phyloP scores from a whole-genome alignment of 1,140 invertebrate genomes.

The Drosophila equinoxialis region DNA sequence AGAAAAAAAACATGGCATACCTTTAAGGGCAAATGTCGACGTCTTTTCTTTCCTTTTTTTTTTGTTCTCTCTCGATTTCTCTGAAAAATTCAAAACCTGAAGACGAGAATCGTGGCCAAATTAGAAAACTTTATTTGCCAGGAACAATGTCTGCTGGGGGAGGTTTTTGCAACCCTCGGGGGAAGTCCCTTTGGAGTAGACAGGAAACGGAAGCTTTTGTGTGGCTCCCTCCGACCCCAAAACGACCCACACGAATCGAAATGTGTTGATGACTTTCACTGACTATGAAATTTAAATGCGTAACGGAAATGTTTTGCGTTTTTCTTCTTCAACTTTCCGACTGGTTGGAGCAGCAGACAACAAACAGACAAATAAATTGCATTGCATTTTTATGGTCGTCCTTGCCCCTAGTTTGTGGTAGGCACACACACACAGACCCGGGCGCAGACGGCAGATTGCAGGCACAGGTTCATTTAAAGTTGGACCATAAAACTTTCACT shows the following conservation, averaged over 20 bases:
- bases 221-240: slow-evolving; percentile 23
- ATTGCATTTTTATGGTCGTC: slow-evolving; percentile 71
- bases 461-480: slow-evolving; percentile 69
- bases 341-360: too few species aligned
- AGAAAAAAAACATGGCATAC: slow-evolving; percentile 53
- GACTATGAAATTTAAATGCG: slow-evolving; percentile 81
- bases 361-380: slow-evolving; percentile 75
- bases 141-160: slow-evolving; percentile 47
- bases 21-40: slow-evolving; percentile 31
- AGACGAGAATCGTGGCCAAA: slow-evolving; percentile 59
- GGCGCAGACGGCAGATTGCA: slow-evolving; percentile 15
- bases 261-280: slow-evolving; percentile 82
- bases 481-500: slow-evolving; percentile 73
- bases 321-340: slow-evolving; percentile 27
- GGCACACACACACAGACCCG: slow-evolving; percentile 32
- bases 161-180: slow-evolving; percentile 70
- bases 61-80: background rate
- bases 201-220: slow-evolving; percentile 82
- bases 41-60: slow-evolving; percentile 15
- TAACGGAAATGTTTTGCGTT: slow-evolving; percentile 76
- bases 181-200: slow-evolving; percentile 73
- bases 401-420: slow-evolving; percentile 74
- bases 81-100: slow-evolving; percentile 74
- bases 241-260: slow-evolving; percentile 1
- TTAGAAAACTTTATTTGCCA: slow-evolving; percentile 80